Conservation (phyloP, 2,888 invertebrate genomes). For the Onthophagus sagittarius region DNA sequence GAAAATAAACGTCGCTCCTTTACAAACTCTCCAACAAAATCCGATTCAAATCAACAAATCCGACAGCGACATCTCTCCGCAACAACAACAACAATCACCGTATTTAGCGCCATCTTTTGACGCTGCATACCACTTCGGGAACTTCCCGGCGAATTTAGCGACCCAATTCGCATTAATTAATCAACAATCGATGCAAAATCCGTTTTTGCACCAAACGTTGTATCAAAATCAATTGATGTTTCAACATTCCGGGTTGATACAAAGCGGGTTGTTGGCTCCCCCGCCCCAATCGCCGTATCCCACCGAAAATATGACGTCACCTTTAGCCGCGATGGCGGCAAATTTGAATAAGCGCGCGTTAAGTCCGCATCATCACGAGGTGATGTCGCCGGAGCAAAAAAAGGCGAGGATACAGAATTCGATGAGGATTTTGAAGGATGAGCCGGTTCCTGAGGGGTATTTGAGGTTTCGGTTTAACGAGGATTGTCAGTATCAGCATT, state of each 20-base stretch:
- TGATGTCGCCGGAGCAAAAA: constrained; percentile 57
- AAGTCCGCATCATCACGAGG: constrained; percentile 44
- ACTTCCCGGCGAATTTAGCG: constrained; percentile 45
- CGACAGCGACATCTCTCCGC: constrained; percentile 23
- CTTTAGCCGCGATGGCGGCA: constrained; percentile 53
- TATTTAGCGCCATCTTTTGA: constrained; percentile 45
- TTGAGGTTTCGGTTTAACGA: constrained; percentile 84
- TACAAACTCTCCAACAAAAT: constrained; percentile 44
- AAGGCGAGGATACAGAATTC: constrained; percentile 61
- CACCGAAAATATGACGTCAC: constrained; percentile 46
- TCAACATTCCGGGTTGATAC: constrained; percentile 45
- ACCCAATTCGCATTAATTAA: constrained; percentile 48
- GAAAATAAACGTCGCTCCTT: constrained; percentile 46
- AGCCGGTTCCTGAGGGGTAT: constrained; percentile 87
- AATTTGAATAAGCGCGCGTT: constrained; percentile 53
- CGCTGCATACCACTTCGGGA: constrained; percentile 44
- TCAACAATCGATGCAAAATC: constrained; percentile 41
- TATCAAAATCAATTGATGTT: constrained; percentile 48
- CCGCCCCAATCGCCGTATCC: constrained; percentile 37
- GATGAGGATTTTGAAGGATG: constrained; percentile 80
- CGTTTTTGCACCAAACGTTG: constrained; percentile 43
- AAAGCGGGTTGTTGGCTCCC: constrained; percentile 40
- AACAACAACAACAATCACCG: constrained; percentile 17
- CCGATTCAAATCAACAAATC: constrained; percentile 23
- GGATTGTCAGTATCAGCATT: constrained; percentile 85